These are phyloP conservation scores for Cistogaster globosa DNA, from an alignment of 2,888 invertebrate genomes.

Conservation along the genomic window DNA sequence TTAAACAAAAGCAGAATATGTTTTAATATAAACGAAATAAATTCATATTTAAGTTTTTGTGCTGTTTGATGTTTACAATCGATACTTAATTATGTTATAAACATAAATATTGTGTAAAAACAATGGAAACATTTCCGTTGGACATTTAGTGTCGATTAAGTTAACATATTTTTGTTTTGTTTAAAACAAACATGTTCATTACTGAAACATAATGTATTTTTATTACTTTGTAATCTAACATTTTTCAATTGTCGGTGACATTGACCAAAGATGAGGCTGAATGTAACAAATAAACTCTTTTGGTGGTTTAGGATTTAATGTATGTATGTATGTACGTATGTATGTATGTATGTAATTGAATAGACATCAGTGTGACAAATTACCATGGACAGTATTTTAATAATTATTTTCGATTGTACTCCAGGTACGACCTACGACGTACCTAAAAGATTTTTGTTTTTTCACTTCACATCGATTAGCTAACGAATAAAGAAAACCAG, in stretches of 20 bases:
- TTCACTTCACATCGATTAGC: too few relatives aligned
- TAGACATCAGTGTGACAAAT: too few relatives aligned
- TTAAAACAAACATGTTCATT: constrained; percentile 21
- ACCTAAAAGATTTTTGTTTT: too few relatives aligned
- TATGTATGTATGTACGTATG: neutral
- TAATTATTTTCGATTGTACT: too few relatives aligned
- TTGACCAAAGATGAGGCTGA: constrained; percentile 37
- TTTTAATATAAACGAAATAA: too few relatives aligned
- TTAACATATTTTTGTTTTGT: constrained; percentile 18
- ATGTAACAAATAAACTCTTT: neutral
- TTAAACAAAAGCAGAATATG: constrained; percentile 2
- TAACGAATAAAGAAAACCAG: too few relatives aligned
- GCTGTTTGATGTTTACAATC: constrained; percentile 45
- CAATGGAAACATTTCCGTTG: constrained; percentile 59
- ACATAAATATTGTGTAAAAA: constrained; percentile 63
- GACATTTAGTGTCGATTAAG: constrained; percentile 52
- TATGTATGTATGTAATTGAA: too few relatives aligned
- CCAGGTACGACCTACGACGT: too few relatives aligned
- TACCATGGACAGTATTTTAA: too few relatives aligned
- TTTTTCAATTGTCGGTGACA: constrained; percentile 41
- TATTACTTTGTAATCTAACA: constrained; percentile 18
- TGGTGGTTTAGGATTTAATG: neutral
- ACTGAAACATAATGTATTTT: constrained; percentile 13
- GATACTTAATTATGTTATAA: constrained; percentile 63
- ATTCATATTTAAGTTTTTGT: constrained; percentile 5